Percentiles rank a stretch among this genome's conserved stretches.
Evolutionary conservation across 1,140 invertebrate genomes (phyloP).

Genomic region (Reticulitermes speratus): DNA sequence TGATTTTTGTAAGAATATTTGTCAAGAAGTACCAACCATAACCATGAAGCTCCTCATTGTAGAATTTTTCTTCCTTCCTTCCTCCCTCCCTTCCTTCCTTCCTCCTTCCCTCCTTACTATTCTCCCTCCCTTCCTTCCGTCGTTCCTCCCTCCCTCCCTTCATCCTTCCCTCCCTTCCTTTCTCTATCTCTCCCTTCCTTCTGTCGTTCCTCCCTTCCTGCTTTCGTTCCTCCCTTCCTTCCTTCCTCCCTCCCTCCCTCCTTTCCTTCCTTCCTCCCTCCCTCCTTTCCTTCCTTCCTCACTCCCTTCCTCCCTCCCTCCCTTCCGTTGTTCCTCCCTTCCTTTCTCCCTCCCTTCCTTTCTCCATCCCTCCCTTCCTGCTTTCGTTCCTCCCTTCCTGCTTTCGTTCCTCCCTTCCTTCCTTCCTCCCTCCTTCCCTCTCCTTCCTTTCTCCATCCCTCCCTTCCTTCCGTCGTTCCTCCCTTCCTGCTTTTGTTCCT

Average conservation of each 20-base stretch:
- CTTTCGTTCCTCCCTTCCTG: neutral
- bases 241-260: neutral
- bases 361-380: neutral
- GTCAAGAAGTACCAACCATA: no score
- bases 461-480: no score
- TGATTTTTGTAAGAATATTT: no score
- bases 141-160: neutral
- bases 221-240: neutral
- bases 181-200: neutral
- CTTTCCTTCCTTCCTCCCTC: neutral
- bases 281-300: neutral
- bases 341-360: neutral
- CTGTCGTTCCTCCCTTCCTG: neutral
- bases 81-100: neutral
- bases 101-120: neutral
- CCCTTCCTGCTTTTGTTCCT: no score
- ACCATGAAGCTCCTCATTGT: no score
- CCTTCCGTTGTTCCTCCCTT: neutral
- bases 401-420: neutral
- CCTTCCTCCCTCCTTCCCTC: neutral
- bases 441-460: neutral
- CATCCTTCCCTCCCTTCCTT: neutral
- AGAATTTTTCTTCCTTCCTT: neutral
- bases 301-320: neutral
- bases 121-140: neutral